A percentile compares a stretch with the other conserved stretches of the same genome.
Conservation (phyloP, 2,888 invertebrate species). For the Germaria angustata region DNA sequence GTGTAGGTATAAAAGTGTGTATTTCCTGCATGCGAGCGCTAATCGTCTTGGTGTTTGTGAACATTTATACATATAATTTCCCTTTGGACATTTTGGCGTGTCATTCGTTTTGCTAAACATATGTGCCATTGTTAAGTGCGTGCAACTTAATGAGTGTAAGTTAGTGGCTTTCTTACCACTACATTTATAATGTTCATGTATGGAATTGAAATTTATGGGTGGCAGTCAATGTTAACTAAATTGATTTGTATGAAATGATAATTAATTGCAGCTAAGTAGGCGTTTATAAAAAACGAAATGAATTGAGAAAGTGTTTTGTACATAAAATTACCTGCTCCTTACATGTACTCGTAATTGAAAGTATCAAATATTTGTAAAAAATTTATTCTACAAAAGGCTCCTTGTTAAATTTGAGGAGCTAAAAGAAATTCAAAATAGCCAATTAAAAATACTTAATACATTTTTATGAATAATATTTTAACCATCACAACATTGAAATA, state of each 20-base stretch:
- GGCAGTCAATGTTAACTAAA: slow-evolving; percentile 29
- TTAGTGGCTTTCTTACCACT: neutral
- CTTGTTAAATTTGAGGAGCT: no score
- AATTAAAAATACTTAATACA: no score
- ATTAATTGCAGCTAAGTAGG: slow-evolving; percentile 58
- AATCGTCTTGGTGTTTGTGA: slow-evolving; percentile 3
- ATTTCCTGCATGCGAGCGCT: neutral
- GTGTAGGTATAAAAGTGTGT: neutral
- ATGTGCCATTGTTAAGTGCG: slow-evolving; percentile 5
- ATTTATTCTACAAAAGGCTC: slow-evolving; percentile 4
- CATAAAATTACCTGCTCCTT: neutral
- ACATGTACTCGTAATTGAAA: no score
- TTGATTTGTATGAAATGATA: slow-evolving; percentile 63
- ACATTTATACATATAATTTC: slow-evolving; percentile 2
- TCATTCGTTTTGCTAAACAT: slow-evolving; percentile 31
- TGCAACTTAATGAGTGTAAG: slow-evolving; percentile 38
- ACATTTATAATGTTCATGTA: neutral
- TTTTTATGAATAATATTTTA: no score
- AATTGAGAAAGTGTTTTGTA: slow-evolving; percentile 8
- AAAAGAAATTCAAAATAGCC: no score
- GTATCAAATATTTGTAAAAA: slow-evolving; percentile 35
- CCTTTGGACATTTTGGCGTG: slow-evolving; percentile 42
- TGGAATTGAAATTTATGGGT: neutral
- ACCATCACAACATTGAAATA: no score
- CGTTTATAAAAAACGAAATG: slow-evolving; percentile 20